Conservation (phyloP, 2,113 vertebrate genomes). For the Clupea harengus region DNA sequence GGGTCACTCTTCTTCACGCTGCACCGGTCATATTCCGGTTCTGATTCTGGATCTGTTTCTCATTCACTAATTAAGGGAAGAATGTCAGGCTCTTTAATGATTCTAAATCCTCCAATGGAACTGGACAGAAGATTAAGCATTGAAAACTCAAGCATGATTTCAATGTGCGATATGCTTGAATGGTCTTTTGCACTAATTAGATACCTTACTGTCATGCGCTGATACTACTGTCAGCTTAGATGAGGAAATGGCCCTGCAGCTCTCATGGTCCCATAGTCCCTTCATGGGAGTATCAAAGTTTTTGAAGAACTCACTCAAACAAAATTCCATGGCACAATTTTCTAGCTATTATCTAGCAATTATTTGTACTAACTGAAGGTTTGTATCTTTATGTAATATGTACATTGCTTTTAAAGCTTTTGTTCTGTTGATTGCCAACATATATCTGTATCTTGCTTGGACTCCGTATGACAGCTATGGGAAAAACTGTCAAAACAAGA, state of each 20-base stretch:
- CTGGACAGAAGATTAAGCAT: conserved; percentile 38
- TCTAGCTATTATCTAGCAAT: not conserved
- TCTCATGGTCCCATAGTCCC: conserved; percentile 32
- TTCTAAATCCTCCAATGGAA: conserved; percentile 18
- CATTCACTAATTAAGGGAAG: conserved; percentile 6
- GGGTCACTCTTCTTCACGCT: not conserved
- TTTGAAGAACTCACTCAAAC: not conserved
- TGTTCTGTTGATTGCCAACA: not conserved
- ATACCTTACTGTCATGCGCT: conserved; percentile 38
- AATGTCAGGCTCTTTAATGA: not conserved
- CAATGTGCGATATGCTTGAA: conserved; percentile 36
- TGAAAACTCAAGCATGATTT: conserved; percentile 23
- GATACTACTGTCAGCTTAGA: conserved; percentile 38
- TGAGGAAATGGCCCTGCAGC: conserved; percentile 19
- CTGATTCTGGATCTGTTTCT: not conserved
- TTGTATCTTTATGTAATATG: not conserved
- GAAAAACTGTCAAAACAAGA: too few species aligned
- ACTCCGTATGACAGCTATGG: too few species aligned
- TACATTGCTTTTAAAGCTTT: not conserved
- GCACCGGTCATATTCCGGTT: not conserved
- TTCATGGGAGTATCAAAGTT: not conserved
- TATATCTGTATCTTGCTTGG: too few species aligned
- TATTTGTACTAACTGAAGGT: not conserved
- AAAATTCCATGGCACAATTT: not conserved
- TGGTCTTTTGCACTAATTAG: conserved; percentile 43